Percentiles rank a stretch among this genome's conserved stretches.
These are phyloP conservation scores for Drosophila mauritiana DNA, from an alignment of 1,140 invertebrate species.

Conservation along the genomic window DNA sequence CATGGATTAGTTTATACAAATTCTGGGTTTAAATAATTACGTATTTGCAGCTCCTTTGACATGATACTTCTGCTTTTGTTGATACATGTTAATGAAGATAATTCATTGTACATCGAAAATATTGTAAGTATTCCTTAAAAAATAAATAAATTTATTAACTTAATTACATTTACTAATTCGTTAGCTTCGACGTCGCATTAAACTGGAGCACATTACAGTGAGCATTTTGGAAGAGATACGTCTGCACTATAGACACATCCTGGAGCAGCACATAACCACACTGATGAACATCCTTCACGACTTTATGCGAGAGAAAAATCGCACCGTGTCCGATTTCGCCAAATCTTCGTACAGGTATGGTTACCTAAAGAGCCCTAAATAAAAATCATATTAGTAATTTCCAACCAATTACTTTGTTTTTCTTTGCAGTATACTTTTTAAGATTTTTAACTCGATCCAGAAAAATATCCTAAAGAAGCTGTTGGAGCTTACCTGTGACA, in stretches of 20 bases:
- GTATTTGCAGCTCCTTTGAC: constrained; percentile 81
- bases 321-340: constrained; percentile 68
- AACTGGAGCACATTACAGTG: constrained; percentile 81
- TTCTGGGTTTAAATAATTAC: not conserved
- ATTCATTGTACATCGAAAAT: constrained; percentile 82
- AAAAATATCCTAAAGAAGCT: constrained; percentile 74
- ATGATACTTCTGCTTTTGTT: constrained; percentile 84
- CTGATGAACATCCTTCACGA: constrained; percentile 83
- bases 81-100: constrained; percentile 79
- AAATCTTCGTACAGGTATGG: constrained; percentile 64
- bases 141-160: not conserved
- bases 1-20: not conserved
- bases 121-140: constrained; percentile 64
- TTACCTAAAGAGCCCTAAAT: too few relatives aligned
- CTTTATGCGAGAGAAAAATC: constrained; percentile 78
- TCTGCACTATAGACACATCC: constrained; percentile 75
- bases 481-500: constrained; percentile 77
- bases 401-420: not conserved
- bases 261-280: constrained; percentile 81
- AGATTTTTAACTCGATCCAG: constrained; percentile 71
- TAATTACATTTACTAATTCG: not conserved
- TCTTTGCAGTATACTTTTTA: constrained; percentile 63
- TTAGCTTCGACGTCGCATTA: constrained; percentile 79
- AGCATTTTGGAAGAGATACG: constrained; percentile 80
- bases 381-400: not conserved